Conservation (phyloP, 2,888 invertebrate species). For the Chorisops tibialis region DNA sequence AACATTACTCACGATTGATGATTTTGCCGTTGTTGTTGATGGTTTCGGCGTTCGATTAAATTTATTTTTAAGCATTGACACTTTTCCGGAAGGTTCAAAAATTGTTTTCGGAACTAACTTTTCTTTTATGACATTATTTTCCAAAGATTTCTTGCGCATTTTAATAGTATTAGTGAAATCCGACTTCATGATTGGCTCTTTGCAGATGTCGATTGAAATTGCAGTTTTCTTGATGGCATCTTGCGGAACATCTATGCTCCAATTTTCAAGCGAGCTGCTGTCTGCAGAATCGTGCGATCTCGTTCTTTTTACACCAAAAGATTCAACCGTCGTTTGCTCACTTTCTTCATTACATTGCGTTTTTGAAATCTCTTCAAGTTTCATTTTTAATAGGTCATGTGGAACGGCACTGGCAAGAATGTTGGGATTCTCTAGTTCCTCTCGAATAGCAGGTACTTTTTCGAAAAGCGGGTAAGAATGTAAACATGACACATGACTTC, state of each 20-base stretch:
- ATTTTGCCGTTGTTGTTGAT: background rate
- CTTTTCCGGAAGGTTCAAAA: conserved; percentile 45
- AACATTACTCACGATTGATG: conserved; percentile 36
- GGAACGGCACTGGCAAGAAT: conserved; percentile 41
- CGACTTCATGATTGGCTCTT: conserved; percentile 47
- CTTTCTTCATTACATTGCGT: conserved; percentile 32
- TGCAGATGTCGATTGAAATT: conserved; percentile 25
- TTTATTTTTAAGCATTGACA: conserved; percentile 47
- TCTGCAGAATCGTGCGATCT: background rate
- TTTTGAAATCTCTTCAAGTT: conserved; percentile 48
- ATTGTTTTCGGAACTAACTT: conserved; percentile 40
- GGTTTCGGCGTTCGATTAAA: conserved; percentile 35
- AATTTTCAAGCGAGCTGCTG: conserved; percentile 19
- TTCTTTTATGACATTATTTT: conserved; percentile 46
- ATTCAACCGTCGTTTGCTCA: background rate
- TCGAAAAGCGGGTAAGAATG: conserved; percentile 15
- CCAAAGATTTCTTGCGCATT: conserved; percentile 51
- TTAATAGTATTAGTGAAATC: conserved; percentile 51
- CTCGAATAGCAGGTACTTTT: conserved; percentile 22
- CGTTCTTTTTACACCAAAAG: too few species aligned
- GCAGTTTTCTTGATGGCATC: conserved; percentile 10
- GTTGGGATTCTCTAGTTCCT: conserved; percentile 29
- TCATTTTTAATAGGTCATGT: conserved; percentile 44
- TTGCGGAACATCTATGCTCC: conserved; percentile 24
- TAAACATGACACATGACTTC: conserved; percentile 16